Evolutionary conservation across 2,888 invertebrate species (phyloP).

Genomic region (Microctonus hyperodae): DNA sequence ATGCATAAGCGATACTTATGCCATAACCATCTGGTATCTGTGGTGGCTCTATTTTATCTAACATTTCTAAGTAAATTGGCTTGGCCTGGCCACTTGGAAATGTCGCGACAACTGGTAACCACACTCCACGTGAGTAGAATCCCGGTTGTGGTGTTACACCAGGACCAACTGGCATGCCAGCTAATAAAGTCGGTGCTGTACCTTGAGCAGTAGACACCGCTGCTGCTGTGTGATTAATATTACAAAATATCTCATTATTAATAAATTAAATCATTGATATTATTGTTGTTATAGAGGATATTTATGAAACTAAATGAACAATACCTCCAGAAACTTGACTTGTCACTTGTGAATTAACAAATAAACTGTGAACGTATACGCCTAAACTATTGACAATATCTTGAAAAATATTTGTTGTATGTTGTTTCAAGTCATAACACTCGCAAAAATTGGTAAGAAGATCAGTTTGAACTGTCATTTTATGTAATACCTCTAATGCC

Average conservation of each 20-base stretch:
- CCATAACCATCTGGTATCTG: constrained; percentile 96
- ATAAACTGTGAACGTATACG: constrained; percentile 91
- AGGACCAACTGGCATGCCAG: constrained; percentile 74
- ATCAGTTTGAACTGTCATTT: constrained; percentile 89
- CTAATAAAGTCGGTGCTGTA: constrained; percentile 71
- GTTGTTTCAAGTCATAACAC: constrained; percentile 94
- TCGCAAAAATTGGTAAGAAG: constrained; percentile 90
- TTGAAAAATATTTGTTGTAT: constrained; percentile 91
- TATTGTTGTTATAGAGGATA: not conserved
- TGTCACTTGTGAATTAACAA: constrained; percentile 76
- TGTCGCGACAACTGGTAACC: constrained; percentile 87
- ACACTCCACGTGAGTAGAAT: constrained; percentile 91
- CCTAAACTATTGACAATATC: constrained; percentile 95
- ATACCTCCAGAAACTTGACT: constrained; percentile 63
- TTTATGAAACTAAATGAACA: not conserved
- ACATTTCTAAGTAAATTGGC: constrained; percentile 92
- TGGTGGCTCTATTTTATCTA: constrained; percentile 95
- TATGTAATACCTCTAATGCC: constrained; percentile 94
- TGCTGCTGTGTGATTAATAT: no score
- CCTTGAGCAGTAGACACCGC: constrained; percentile 66
- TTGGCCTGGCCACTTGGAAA: constrained; percentile 87
- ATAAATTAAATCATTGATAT: constrained; percentile 24
- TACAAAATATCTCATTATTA: constrained; percentile 35
- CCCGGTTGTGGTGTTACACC: constrained; percentile 88
- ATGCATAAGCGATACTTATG: constrained; percentile 93